phyloP scores from a whole-genome alignment of 1,140 invertebrate species.

The Dendroctonus valens region DNA sequence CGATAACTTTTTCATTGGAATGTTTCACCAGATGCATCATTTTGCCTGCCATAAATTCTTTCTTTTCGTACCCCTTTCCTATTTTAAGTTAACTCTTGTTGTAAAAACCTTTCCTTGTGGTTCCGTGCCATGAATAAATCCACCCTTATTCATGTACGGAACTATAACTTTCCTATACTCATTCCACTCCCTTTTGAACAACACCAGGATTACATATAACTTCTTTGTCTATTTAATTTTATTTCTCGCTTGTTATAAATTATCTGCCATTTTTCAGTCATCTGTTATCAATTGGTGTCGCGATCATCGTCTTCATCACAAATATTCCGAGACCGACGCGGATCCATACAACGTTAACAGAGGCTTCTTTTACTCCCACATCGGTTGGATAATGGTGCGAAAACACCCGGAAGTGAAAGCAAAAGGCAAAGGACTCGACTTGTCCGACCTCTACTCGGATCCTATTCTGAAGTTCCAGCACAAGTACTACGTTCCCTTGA shows the following conservation, averaged over 20 bases:
- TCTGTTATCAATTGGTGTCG: slow-evolving; percentile 74
- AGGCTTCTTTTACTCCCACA: slow-evolving; percentile 70
- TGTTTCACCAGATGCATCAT: too few relatives aligned
- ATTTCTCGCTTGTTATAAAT: slow-evolving; percentile 1
- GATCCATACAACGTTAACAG: slow-evolving; percentile 77
- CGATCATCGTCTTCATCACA: slow-evolving; percentile 89
- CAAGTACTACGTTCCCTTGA: slow-evolving; percentile 46
- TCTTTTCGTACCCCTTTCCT: too few relatives aligned
- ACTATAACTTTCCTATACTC: too few relatives aligned
- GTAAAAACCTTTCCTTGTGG: too few relatives aligned
- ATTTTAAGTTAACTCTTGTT: too few relatives aligned
- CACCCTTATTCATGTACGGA: too few relatives aligned
- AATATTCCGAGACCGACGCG: slow-evolving; percentile 62
- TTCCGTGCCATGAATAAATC: too few relatives aligned
- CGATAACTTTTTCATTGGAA: too few relatives aligned
- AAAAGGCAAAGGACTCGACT: slow-evolving; percentile 62
- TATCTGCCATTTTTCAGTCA: slow-evolving; percentile 49
- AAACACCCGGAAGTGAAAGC: slow-evolving; percentile 66
- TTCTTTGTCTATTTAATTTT: too few relatives aligned
- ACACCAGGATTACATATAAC: too few relatives aligned
- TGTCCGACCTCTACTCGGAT: slow-evolving; percentile 63
- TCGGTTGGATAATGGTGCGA: slow-evolving; percentile 67
- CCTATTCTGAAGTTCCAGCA: slow-evolving; percentile 64
- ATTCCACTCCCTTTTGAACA: too few relatives aligned
- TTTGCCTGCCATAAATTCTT: too few relatives aligned